A percentile compares a stretch with the other conserved stretches of the same genome.
phyloP scores from a whole-genome alignment of 2,888 invertebrate species.

The Mythimna ferrago region DNA sequence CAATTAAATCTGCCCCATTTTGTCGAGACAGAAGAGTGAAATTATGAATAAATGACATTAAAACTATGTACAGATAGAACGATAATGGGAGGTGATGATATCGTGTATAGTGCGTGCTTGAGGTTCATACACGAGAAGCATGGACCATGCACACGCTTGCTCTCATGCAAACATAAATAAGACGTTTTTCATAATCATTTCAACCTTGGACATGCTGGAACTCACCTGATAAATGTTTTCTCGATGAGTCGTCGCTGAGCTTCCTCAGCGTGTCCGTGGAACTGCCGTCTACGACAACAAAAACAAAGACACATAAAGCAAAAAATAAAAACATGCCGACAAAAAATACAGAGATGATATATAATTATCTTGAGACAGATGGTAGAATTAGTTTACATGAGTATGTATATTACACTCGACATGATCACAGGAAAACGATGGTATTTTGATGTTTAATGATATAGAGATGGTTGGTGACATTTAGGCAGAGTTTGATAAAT shows the following conservation, averaged over 20 bases:
- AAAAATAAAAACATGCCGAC: constrained; percentile 84
- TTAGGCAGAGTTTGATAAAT: constrained; percentile 74
- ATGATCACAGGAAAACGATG: constrained; percentile 61
- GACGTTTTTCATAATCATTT: constrained; percentile 43
- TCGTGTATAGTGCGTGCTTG: constrained; percentile 68
- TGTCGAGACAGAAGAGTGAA: constrained; percentile 65
- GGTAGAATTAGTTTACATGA: constrained; percentile 63
- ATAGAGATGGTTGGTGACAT: constrained; percentile 70
- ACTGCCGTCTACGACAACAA: constrained; percentile 90
- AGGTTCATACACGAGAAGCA: constrained; percentile 75
- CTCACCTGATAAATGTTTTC: constrained; percentile 90
- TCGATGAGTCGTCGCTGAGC: constrained; percentile 88
- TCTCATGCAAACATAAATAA: constrained; percentile 75
- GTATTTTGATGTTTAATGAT: constrained; percentile 63
- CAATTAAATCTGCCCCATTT: constrained; percentile 89
- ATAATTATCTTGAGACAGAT: constrained; percentile 68
- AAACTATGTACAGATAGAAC: constrained; percentile 70
- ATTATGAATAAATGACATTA: constrained; percentile 72
- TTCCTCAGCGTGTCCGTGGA: constrained; percentile 87
- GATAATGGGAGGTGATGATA: constrained; percentile 68
- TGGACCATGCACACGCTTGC: constrained; percentile 77
- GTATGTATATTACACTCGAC: constrained; percentile 64
- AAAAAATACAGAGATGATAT: constrained; percentile 70
- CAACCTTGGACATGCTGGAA: constrained; percentile 60
- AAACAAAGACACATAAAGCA: constrained; percentile 88